A percentile compares a stretch with the other conserved stretches of the same genome.
Evolutionary conservation across 2,797 vertebrate species (phyloP).

Genomic region (Enteromius argenteus): DNA sequence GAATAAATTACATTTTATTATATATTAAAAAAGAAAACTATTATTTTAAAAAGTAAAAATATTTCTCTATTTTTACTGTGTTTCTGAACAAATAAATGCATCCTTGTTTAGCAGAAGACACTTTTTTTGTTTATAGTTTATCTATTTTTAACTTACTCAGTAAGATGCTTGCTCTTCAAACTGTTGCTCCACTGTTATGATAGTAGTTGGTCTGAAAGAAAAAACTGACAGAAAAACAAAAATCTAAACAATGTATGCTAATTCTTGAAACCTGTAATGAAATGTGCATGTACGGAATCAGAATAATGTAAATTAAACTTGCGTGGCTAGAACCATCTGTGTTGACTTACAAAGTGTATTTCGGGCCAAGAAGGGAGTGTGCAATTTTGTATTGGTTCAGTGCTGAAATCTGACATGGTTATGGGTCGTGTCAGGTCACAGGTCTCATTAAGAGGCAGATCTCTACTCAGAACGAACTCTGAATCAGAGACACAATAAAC

Average conservation of each 20-base stretch:
- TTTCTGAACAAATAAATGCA: neutral
- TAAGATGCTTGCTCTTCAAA: neutral
- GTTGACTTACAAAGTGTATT: neutral
- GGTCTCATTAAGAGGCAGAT: neutral
- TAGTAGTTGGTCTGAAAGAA: neutral
- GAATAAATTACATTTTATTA: neutral
- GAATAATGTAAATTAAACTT: neutral
- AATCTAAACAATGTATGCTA: neutral
- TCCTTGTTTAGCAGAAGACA: neutral
- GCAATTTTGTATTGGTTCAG: neutral
- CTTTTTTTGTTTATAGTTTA: neutral
- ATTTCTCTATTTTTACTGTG: neutral
- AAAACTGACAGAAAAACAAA: neutral
- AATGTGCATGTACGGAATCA: neutral
- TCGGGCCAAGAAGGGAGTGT: neutral
- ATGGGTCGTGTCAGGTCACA: neutral
- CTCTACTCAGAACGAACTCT: neutral
- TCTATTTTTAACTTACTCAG: neutral
- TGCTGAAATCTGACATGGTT: neutral
- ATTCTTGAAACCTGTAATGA: neutral
- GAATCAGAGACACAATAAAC: slow-evolving; percentile 5
- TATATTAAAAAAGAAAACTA: neutral
- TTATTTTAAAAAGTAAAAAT: neutral
- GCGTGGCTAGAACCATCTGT: neutral
- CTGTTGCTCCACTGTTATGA: neutral